These are phyloP conservation scores for Apocheima hispidaria DNA, from an alignment of 2,888 invertebrate genomes.

Conservation along the genomic window DNA sequence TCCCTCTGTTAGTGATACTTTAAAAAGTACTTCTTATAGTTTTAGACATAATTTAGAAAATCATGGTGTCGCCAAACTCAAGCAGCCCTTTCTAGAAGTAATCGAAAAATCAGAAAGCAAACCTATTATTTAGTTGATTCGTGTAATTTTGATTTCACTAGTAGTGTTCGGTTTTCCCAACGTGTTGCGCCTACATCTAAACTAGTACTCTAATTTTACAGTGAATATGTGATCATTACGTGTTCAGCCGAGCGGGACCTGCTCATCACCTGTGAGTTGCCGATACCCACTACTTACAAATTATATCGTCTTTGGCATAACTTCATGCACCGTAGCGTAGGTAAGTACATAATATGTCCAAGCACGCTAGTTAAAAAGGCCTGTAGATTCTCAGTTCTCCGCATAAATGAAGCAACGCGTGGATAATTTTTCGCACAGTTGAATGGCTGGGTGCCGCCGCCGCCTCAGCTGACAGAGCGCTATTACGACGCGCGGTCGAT, in stretches of 20 bases:
- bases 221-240: conserved; percentile 20
- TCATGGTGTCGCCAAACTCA: background rate
- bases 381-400: too few species aligned
- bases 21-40: background rate
- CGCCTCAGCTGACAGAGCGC: conserved; percentile 28
- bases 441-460: conserved; percentile 38
- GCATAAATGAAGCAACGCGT: too few species aligned
- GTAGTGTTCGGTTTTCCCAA: conserved; percentile 3
- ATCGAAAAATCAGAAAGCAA: background rate
- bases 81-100: background rate
- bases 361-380: background rate
- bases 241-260: conserved; percentile 42
- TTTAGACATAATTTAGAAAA: background rate
- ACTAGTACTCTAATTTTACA: background rate
- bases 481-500: conserved; percentile 28
- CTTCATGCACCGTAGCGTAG: background rate
- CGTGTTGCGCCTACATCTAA: background rate
- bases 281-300: conserved; percentile 16
- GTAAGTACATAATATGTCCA: background rate
- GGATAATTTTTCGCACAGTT: conserved; percentile 51
- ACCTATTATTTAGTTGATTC: background rate
- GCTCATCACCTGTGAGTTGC: conserved; percentile 47
- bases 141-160: conserved; percentile 2
- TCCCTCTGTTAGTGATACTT: background rate
- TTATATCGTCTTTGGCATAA: conserved; percentile 7